A percentile compares a stretch with the other conserved stretches of the same genome.
These are phyloP conservation scores for Pentalonia nigronervosa DNA, from an alignment of 1,140 invertebrate species.

Conservation along the genomic window DNA sequence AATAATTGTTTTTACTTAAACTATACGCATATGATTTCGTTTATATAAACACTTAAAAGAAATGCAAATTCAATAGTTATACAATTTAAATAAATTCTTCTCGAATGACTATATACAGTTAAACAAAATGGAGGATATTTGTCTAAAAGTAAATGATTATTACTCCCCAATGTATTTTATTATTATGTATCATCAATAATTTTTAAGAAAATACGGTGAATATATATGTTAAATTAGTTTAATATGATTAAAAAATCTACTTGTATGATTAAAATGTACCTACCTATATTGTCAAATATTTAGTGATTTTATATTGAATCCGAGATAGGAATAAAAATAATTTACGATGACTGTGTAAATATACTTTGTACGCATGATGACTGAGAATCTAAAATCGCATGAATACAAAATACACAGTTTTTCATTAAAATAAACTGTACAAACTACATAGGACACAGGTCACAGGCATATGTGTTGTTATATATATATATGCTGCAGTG, in stretches of 20 bases:
- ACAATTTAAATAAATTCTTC: too few relatives aligned
- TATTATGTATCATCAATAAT: background rate
- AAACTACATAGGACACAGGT: background rate
- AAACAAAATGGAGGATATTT: too few relatives aligned
- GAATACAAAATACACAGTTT: background rate
- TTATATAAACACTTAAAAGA: too few relatives aligned
- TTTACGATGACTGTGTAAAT: background rate
- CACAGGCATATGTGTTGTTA: background rate
- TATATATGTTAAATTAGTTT: background rate
- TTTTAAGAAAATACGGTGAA: background rate
- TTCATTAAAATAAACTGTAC: background rate
- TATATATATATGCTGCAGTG: too few relatives aligned
- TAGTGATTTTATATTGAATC: background rate
- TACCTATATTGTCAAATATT: background rate
- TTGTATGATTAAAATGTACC: background rate
- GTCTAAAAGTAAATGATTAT: too few relatives aligned
- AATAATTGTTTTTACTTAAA: background rate
- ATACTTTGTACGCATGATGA: background rate
- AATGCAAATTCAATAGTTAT: too few relatives aligned
- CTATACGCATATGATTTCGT: too few relatives aligned
- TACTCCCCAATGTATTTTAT: background rate
- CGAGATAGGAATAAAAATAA: background rate
- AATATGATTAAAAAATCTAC: background rate
- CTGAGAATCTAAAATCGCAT: background rate
- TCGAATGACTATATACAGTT: too few relatives aligned